Base-by-base conservation (phyloP, 2,113 vertebrate genomes). In the Pygoscelis adeliae region DNA sequence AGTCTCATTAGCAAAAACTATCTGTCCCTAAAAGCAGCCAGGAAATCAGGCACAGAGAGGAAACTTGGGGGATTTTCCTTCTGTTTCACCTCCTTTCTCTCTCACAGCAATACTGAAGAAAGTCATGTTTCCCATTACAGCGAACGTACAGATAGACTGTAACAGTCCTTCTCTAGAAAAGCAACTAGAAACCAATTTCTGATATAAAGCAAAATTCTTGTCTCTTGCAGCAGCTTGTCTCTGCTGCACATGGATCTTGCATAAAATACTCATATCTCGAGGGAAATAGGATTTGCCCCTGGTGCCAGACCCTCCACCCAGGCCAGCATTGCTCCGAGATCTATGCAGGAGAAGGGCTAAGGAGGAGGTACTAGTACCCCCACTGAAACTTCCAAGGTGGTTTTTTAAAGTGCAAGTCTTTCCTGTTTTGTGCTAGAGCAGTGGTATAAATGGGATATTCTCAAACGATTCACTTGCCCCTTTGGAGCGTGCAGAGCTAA, bases 1-100 rank as follows among this genome's bases (percentile, higher is more conserved):
- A 97, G 96, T 96, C 88, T 96, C 85, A 95, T 98, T 97, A 98
- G 93, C 90, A 98, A 88, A 93, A 96, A 80, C 89, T 96, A 93
- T 66, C 93, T 97, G 82, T 93, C 92, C 93, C 96, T 97, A 94
- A 97, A 94, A 98, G 91, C 87, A 97, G 36, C 84, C 95, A 95
- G 67, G 83, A 94, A 96, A 96, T 94, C 49, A 71, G 77, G 78
- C 72, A 83, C 74, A 73, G 79, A 96, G 89, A 85, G 79, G 86
- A 86, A 93, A 79, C 91, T 70, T 73, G 32, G 15, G 76, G 44
- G 42, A 90, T 73, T 87, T 89, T 87, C 80, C 55, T 94, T 93
- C 66, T 40, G 55, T 63, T 89, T 90, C 82, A 67, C 36, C 42
- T 85, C 67, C 70, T 86, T 94, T 93, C 36, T 85, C 55, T 87